Evolutionary conservation across 2,113 vertebrate species (phyloP).

Genomic region (Glareola pratincola): DNA sequence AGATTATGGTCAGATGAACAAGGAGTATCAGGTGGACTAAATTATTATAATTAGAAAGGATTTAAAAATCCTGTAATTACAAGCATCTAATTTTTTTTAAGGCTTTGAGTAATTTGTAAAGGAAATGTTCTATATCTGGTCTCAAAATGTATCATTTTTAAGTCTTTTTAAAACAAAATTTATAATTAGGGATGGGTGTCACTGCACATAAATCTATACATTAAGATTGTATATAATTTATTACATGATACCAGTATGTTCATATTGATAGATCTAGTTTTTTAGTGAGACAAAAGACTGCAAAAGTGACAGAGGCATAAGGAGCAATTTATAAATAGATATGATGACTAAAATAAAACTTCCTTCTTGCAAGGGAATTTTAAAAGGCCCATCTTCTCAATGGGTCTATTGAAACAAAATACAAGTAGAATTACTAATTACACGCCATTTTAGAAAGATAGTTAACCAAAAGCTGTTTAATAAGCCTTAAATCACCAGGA

Average conservation of each 20-base stretch:
- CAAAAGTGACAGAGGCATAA: background rate
- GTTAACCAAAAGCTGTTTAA: background rate
- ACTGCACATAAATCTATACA: background rate
- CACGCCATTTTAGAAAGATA: background rate
- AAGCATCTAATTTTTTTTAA: background rate
- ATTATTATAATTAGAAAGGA: background rate
- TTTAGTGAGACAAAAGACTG: background rate
- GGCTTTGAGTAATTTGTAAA: background rate
- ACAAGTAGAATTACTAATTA: background rate
- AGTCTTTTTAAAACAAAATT: background rate
- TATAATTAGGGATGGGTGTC: background rate
- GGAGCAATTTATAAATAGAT: background rate
- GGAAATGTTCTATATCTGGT: background rate
- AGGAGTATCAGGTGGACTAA: background rate
- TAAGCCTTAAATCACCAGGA: background rate
- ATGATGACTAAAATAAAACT: background rate
- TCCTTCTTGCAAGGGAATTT: background rate
- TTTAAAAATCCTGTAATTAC: background rate
- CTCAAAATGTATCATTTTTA: accelerated
- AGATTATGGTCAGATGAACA: background rate
- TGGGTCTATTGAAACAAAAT: background rate
- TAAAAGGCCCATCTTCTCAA: background rate
- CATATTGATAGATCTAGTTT: background rate
- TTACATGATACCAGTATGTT: background rate
- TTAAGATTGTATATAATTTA: background rate